Percentiles rank a stretch among this genome's conserved stretches.
Conservation (phyloP, 1,140 invertebrate species). For the Dreissena rostriformis region DNA sequence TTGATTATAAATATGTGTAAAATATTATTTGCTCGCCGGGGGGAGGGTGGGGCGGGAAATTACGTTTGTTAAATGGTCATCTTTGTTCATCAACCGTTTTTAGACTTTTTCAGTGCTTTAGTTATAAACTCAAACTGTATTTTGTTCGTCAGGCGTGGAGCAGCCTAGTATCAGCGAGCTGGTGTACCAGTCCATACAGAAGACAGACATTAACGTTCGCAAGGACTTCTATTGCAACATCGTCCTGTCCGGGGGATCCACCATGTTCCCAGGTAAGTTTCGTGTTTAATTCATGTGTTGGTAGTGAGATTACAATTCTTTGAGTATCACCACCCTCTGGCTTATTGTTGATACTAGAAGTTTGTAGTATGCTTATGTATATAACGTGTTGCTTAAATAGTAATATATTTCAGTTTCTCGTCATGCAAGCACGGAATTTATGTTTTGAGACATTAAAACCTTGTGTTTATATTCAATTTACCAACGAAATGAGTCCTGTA, state of each 20-base stretch:
- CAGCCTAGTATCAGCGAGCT: constrained; percentile 79
- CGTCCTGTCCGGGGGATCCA: constrained; percentile 57
- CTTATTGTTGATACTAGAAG: too few relatives aligned
- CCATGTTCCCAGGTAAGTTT: constrained; percentile 61
- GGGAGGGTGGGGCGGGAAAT: not conserved
- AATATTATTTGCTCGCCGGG: not conserved
- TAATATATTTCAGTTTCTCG: too few relatives aligned
- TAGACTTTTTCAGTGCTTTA: not conserved
- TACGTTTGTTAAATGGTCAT: not conserved
- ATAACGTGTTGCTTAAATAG: too few relatives aligned
- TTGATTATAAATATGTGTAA: not conserved
- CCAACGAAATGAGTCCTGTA: too few relatives aligned
- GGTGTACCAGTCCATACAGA: constrained; percentile 92
- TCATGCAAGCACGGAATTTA: too few relatives aligned
- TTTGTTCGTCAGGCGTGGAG: constrained; percentile 36
- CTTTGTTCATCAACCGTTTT: not conserved
- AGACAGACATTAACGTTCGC: constrained; percentile 70
- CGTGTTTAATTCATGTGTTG: too few relatives aligned
- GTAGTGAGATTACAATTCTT: too few relatives aligned
- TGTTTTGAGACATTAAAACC: too few relatives aligned
- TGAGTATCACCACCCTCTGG: too few relatives aligned
- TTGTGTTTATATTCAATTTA: too few relatives aligned
- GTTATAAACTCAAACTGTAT: not conserved
- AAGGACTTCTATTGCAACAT: constrained; percentile 59
- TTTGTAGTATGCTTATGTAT: too few relatives aligned